Conservation (phyloP, 2,113 vertebrate genomes). For the Heterocephalus glaber region DNA sequence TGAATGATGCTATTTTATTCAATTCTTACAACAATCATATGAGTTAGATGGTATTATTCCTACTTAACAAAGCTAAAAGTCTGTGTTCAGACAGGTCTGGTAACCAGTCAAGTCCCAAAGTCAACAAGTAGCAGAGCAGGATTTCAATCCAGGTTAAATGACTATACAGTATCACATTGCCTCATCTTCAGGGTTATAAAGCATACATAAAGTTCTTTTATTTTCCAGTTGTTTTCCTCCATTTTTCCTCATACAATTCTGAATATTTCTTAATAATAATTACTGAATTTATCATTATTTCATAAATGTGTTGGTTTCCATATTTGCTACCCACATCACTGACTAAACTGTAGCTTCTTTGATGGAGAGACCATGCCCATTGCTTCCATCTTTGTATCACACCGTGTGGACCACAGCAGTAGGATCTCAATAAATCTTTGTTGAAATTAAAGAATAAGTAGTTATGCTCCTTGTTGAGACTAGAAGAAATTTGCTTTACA, state of each 20-base stretch:
- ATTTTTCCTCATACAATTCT: not conserved
- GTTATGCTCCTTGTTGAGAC: not conserved
- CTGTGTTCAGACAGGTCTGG: not conserved
- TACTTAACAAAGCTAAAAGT: not conserved
- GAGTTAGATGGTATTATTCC: not conserved
- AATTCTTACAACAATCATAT: not conserved
- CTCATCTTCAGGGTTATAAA: not conserved
- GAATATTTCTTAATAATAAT: not conserved
- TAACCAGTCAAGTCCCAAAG: not conserved
- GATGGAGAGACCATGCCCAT: not conserved
- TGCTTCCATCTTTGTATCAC: not conserved
- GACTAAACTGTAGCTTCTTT: not conserved
- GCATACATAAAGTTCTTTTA: not conserved
- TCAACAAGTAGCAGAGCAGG: not conserved
- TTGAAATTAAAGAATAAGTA: conserved; percentile 21
- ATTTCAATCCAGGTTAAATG: not conserved
- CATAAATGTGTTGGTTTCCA: not conserved
- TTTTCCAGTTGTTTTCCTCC: not conserved
- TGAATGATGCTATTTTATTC: not conserved
- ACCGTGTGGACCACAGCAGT: not conserved
- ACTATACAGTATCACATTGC: not conserved
- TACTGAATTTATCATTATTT: not conserved
- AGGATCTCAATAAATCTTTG: not conserved
- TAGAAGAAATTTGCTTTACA: not conserved
- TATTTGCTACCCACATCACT: not conserved